Percentiles rank a stretch among this genome's conserved stretches.
Conservation (phyloP, 2,888 invertebrate species). For the Agrypnus murinus region DNA sequence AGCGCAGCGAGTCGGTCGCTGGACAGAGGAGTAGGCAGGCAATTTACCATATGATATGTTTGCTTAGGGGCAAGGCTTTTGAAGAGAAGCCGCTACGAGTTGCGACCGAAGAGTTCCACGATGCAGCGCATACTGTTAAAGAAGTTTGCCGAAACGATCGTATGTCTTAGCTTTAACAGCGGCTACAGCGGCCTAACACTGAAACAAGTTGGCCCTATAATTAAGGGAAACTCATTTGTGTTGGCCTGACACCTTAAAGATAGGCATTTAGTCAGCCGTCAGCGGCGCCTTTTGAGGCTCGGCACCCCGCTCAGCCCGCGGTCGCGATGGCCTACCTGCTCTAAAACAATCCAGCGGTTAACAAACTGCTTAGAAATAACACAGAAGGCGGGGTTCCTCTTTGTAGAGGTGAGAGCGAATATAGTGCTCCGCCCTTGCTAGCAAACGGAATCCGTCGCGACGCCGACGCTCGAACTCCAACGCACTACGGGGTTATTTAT, state of each 20-base stretch:
- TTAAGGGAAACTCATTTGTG: conserved; percentile 73
- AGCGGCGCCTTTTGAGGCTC: conserved; percentile 71
- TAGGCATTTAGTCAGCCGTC: conserved; percentile 73
- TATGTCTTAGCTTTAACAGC: conserved; percentile 56
- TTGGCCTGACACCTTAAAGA: conserved; percentile 72
- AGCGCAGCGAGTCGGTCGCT: conserved; percentile 65
- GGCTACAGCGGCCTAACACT: conserved; percentile 67
- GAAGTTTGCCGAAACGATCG: conserved; percentile 41
- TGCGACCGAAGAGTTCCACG: conserved; percentile 51
- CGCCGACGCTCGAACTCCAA: conserved; percentile 55
- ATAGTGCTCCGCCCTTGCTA: conserved; percentile 61
- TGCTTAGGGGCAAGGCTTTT: conserved; percentile 71
- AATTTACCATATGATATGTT: conserved; percentile 72
- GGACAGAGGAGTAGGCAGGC: conserved; percentile 69
- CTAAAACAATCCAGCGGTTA: conserved; percentile 70
- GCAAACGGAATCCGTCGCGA: conserved; percentile 62
- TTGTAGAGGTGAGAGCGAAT: conserved; percentile 67
- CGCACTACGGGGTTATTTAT: conserved; percentile 45
- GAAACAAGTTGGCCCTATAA: conserved; percentile 71
- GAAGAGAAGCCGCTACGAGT: conserved; percentile 60
- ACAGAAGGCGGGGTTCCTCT: conserved; percentile 67
- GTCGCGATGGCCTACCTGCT: conserved; percentile 71
- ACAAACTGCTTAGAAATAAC: conserved; percentile 69
- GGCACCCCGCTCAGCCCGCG: conserved; percentile 70
- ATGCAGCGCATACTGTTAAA: conserved; percentile 44